Base-by-base conservation (phyloP, 1,140 invertebrate species). In the Adelges cooleyi region DNA sequence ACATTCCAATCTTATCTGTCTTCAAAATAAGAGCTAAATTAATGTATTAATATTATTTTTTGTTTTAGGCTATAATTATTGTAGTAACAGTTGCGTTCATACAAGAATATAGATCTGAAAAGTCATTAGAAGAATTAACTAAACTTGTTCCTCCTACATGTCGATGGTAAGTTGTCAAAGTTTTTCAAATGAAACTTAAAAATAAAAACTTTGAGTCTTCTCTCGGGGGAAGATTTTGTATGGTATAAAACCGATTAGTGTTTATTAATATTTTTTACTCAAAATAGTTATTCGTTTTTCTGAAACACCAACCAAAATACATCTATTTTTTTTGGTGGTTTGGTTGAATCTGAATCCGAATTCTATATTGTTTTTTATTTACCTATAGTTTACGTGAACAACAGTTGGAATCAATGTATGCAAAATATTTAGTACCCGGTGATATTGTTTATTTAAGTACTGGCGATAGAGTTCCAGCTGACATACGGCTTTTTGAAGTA, bases 51-150 rank as follows among this genome's bases (percentile, higher is more conserved):
- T n/a, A n/a, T 50, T 50, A n/a, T 27, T 27, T 17, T 46, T 54
- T 18, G 44, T 76, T 75, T 33, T 72, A 86, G 82, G 89, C 89
- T 27, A 90, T 92, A 69, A 80, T 90, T 62, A 99, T 99, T 74
- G 96, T 99, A 23, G 95, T 98, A 27, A 98, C 96, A 2, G 97
- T 99, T 23, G 97, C 95, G 48, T 99, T 99, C 80, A 89, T 99
- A 66, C 95, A 98, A 81, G 96, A 99, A 79, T 98, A 98, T 77
- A 83, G 95, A 69, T 98, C 96, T n/a, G 97, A 99, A 78, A 96
- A 98, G 77, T 98, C 95, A n/a, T 76, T 99, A 9, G 89, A 98
- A 76, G 95, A 96, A 77, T 78, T 99, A n/a, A 97, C 91, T 69
- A 98, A 98, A 80, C 80, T 99, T 54, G 94, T 99, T 49, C 95